Evolutionary conservation across 2,888 invertebrate genomes (phyloP).

Genomic region (Sesamia inferens): DNA sequence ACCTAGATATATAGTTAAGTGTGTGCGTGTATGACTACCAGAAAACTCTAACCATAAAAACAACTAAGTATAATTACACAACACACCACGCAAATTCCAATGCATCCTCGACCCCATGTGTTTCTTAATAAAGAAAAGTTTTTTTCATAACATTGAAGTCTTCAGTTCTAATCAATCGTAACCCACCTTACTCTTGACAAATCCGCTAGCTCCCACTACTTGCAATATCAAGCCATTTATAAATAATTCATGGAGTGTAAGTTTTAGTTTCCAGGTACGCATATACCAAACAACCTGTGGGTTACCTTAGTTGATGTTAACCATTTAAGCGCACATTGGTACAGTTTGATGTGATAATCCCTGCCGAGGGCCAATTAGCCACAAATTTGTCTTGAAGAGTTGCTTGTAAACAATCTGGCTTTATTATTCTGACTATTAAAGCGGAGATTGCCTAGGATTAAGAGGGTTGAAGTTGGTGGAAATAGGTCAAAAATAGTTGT

Average conservation of each 20-base stretch:
- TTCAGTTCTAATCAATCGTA: neutral
- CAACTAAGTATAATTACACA: neutral
- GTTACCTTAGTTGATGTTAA: constrained; percentile 65
- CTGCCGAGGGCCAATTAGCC: constrained; percentile 61
- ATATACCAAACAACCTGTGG: constrained; percentile 73
- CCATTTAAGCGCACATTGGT: constrained; percentile 70
- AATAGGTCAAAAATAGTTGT: neutral
- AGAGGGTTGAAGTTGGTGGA: neutral
- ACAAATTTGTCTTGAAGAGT: constrained; percentile 52
- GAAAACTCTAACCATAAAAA: neutral
- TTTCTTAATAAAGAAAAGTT: neutral
- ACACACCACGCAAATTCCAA: neutral
- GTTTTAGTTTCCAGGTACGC: constrained; percentile 82
- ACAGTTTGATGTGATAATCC: constrained; percentile 65
- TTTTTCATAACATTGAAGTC: neutral
- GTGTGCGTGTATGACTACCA: too few relatives aligned
- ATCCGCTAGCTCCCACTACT: constrained; percentile 43
- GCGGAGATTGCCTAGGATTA: constrained; percentile 6
- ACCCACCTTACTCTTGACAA: neutral
- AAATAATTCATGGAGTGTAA: constrained; percentile 78
- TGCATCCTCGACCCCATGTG: neutral
- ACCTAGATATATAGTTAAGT: neutral
- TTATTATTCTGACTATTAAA: constrained; percentile 25
- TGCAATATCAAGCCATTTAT: constrained; percentile 62
- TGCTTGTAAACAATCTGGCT: constrained; percentile 43